phyloP scores from a whole-genome alignment of 2,113 vertebrate species.

The Tichodroma muraria region DNA sequence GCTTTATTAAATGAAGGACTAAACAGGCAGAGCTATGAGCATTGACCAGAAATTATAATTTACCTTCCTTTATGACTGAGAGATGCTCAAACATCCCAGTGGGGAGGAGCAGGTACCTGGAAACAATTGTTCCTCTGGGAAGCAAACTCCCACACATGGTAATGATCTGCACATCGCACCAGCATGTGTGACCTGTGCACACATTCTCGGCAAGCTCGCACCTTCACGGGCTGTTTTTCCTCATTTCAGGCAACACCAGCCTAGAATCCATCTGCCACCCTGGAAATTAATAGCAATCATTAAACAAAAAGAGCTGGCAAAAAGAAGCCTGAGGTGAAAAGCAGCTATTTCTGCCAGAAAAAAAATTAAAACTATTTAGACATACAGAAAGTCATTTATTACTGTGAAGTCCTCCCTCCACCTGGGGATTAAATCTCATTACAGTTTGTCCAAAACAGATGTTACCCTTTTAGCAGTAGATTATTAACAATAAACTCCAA shows the following conservation, averaged over 20 bases:
- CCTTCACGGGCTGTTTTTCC: conserved; percentile 37
- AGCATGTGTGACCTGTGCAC: background rate
- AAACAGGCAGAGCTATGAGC: background rate
- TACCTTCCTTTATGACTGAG: background rate
- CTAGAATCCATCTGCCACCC: conserved; percentile 66
- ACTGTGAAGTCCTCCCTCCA: conserved; percentile 68
- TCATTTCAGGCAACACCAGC: conserved; percentile 37
- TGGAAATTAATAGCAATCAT: conserved; percentile 75
- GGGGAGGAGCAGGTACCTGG: background rate
- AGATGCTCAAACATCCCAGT: background rate
- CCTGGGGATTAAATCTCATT: conserved; percentile 76
- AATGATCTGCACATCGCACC: too few species aligned
- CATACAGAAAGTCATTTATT: conserved; percentile 69
- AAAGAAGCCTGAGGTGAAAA: conserved; percentile 59
- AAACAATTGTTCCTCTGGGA: background rate
- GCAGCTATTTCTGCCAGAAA: conserved; percentile 68
- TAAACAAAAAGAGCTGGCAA: conserved; percentile 67
- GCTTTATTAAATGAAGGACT: background rate
- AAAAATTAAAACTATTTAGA: conserved; percentile 76
- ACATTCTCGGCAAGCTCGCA: background rate
- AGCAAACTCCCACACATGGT: background rate
- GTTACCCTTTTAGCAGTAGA: conserved; percentile 74
- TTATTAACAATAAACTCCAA: conserved; percentile 71
- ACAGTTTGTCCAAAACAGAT: conserved; percentile 76
- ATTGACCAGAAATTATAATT: background rate